Conservation (phyloP, 2,797 vertebrate species). For the Caiman crocodilus region DNA sequence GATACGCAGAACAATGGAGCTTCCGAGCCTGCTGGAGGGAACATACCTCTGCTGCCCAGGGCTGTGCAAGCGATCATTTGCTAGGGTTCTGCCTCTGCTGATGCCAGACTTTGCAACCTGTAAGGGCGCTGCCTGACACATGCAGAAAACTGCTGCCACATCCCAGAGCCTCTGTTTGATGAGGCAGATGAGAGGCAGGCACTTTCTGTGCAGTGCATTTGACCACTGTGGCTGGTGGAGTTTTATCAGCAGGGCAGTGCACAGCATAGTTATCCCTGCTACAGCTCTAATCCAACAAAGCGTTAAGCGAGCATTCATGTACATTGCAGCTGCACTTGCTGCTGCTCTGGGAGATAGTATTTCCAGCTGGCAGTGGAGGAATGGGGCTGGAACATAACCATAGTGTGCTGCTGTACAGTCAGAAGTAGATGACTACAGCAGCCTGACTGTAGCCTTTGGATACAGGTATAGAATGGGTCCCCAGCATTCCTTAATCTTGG, state of each 20-base stretch:
- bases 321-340: accelerated
- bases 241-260: background rate
- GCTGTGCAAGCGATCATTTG: background rate
- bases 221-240: background rate
- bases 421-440: background rate
- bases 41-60: background rate
- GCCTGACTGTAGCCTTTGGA: no score
- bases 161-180: accelerated
- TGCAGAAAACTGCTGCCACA: background rate
- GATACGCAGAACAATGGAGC: background rate
- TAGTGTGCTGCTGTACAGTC: background rate
- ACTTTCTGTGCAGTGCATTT: accelerated
- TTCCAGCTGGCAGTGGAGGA: background rate
- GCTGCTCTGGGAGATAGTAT: background rate
- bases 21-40: background rate
- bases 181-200: background rate
- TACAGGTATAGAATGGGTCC: no score
- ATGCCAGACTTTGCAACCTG: background rate
- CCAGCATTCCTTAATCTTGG: background rate
- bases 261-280: accelerated
- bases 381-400: background rate
- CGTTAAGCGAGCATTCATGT: background rate
- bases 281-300: background rate
- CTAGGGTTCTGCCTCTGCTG: background rate
- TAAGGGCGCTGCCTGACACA: background rate